Percentiles rank a stretch among this genome's conserved stretches.
Evolutionary conservation across 2,113 vertebrate species (phyloP).

Genomic region (Gasterosteus nipponicus): DNA sequence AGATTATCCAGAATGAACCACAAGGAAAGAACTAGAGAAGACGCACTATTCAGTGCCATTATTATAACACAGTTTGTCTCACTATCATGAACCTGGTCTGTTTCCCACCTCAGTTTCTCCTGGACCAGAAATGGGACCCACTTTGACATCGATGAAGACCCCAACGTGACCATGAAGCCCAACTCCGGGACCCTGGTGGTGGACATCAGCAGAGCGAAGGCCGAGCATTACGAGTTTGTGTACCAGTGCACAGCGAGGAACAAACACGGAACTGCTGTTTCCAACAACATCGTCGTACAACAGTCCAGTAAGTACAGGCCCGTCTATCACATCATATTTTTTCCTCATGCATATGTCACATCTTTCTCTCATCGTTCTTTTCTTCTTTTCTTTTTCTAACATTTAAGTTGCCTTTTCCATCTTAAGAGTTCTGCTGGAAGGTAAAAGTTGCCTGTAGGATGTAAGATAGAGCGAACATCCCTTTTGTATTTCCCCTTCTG

Average conservation of each 20-base stretch:
- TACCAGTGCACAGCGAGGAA: conserved; percentile 96
- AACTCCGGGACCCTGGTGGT: conserved; percentile 91
- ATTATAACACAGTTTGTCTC: not conserved
- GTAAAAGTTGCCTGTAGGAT: conserved; percentile 55
- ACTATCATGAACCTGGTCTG: not conserved
- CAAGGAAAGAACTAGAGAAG: not conserved
- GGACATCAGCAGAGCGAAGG: conserved; percentile 90
- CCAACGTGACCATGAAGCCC: conserved; percentile 87
- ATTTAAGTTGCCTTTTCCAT: conserved; percentile 70
- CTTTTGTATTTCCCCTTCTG: conserved; percentile 34
- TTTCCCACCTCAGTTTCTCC: conserved; percentile 85
- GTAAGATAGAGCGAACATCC: conserved; percentile 10
- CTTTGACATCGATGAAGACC: conserved; percentile 91
- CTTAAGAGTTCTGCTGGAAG: conserved; percentile 73
- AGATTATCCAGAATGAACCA: not conserved
- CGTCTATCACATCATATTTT: not conserved
- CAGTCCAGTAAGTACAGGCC: conserved; percentile 87
- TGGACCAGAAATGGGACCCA: conserved; percentile 96
- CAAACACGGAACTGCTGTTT: conserved; percentile 92
- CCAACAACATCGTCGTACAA: conserved; percentile 90
- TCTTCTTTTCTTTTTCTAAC: conserved; percentile 52
- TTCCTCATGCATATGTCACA: conserved; percentile 7
- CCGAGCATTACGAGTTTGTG: conserved; percentile 90
- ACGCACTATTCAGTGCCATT: not conserved
- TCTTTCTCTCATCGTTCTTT: conserved; percentile 9